Base-by-base conservation (phyloP, 2,113 vertebrate genomes). In the Ceyx margarethae region DNA sequence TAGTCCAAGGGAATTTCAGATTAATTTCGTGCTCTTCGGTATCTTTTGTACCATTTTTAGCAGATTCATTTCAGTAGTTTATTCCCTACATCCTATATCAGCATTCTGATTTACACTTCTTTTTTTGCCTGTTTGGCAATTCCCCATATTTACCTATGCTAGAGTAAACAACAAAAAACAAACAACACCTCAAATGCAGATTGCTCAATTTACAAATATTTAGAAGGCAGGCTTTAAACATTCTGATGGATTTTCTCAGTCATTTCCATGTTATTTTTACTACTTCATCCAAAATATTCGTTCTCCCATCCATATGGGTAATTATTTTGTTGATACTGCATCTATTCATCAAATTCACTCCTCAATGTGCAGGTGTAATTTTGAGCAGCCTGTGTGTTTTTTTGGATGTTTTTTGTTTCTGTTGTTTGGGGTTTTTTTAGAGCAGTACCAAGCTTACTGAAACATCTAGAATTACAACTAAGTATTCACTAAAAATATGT, bases 41-140 rank as follows among this genome's bases (percentile, higher is more conserved):
- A 71, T 18, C 25, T 17, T 71, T 77, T 2, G 0, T n/a, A 40
- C 15, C 5, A 28, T 14, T 69, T 46, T 88, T 31, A 37, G 13
- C 14, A 78, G 51, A 43, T 1, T 42, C 0, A 0, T 31, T 81
- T 51, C 46, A 15, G 23, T 58, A 5, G n/a, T 43, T 18, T 71
- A 8, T 6, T 78, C 15, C 31, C 15, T 25, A 22, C 2, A 45
- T 46, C 13, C 15, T 26, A 20, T 3, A 45, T 48, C 33, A 56
- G 40, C 29, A 81, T 77, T 54, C 8, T 4, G 5, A 54, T 61
- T n/a, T 37, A 37, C 22, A 19, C 22, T 16, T n/a, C 25, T 46
- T 66, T 46, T 65, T 65, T 25, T 28, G 28, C 42, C 1, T 9
- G 5, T 73, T 26, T 5, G 18, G 11, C 10, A 69, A n/a, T 56